Percentiles rank a stretch among this genome's conserved stretches.
phyloP scores from a whole-genome alignment of 2,797 vertebrate species.

The Okamejei kenojei region DNA sequence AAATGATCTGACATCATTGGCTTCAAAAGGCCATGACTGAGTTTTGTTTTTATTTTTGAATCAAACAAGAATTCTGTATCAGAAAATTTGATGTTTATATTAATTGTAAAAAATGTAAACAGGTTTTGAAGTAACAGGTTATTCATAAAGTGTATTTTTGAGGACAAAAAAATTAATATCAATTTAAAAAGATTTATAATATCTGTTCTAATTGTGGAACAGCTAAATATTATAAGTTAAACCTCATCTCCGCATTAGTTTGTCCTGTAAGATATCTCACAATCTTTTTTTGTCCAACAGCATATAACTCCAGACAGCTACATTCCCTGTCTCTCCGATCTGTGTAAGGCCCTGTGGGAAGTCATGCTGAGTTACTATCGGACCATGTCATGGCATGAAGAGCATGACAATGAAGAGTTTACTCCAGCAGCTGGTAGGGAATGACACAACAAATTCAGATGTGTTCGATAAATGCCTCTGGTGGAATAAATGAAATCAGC shows the following conservation, averaged over 20 bases:
- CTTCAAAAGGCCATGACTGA: neutral
- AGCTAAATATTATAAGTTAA: neutral
- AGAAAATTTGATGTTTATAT: neutral
- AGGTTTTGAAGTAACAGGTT: neutral
- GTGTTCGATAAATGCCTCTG: neutral
- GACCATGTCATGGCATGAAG: constrained; percentile 95
- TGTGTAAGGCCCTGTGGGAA: constrained; percentile 97
- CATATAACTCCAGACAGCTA: constrained; percentile 95
- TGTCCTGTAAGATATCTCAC: constrained; percentile 28
- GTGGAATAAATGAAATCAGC: neutral
- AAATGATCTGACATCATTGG: neutral
- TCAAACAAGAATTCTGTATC: neutral
- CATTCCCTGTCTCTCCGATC: constrained; percentile 90
- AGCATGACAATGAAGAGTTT: constrained; percentile 67
- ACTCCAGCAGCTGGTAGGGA: constrained; percentile 62
- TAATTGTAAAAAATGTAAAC: neutral
- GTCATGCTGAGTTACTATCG: constrained; percentile 96
- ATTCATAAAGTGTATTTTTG: neutral
- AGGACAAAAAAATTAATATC: neutral
- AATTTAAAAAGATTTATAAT: neutral
- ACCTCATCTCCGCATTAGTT: neutral
- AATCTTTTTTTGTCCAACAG: constrained; percentile 51
- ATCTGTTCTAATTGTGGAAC: neutral
- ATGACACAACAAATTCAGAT: constrained; percentile 20
- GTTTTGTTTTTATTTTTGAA: neutral